phyloP scores from a whole-genome alignment of 2,797 vertebrate species.

The Halcyon smyrnensis region DNA sequence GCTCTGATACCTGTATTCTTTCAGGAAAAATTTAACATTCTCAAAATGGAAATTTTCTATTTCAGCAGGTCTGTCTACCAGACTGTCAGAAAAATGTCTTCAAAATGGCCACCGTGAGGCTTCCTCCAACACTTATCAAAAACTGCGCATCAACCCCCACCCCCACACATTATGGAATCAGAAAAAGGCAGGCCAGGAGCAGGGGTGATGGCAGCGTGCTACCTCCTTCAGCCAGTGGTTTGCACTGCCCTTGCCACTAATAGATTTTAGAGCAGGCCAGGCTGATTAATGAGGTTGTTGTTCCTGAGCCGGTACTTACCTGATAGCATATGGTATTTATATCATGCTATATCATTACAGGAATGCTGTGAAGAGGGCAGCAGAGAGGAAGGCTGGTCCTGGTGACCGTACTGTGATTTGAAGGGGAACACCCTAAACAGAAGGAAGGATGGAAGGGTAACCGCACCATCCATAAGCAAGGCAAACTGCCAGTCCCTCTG shows the following conservation, averaged over 20 bases:
- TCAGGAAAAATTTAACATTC: neutral
- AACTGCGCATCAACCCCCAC: neutral
- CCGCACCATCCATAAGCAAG: neutral
- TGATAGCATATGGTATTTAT: rapidly evolving
- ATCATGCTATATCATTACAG: neutral
- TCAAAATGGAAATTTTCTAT: neutral
- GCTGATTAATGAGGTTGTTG: neutral
- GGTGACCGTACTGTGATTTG: neutral
- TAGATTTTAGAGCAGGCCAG: neutral
- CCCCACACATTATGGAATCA: neutral
- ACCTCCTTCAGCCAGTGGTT: neutral
- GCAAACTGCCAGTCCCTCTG: neutral
- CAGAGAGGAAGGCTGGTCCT: neutral
- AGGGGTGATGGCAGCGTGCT: rapidly evolving
- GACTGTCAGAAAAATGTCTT: neutral
- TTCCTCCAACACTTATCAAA: neutral
- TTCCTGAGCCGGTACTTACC: neutral
- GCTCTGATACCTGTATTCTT: neutral
- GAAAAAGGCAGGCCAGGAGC: neutral
- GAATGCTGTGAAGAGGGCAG: neutral
- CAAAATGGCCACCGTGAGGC: neutral
- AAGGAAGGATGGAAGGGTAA: neutral
- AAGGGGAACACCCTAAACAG: neutral
- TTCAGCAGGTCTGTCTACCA: neutral
- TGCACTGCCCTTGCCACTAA: neutral